A percentile compares a stretch with the other conserved stretches of the same genome.
phyloP scores from a whole-genome alignment of 1,140 invertebrate species.

The Pomacea maculata region DNA sequence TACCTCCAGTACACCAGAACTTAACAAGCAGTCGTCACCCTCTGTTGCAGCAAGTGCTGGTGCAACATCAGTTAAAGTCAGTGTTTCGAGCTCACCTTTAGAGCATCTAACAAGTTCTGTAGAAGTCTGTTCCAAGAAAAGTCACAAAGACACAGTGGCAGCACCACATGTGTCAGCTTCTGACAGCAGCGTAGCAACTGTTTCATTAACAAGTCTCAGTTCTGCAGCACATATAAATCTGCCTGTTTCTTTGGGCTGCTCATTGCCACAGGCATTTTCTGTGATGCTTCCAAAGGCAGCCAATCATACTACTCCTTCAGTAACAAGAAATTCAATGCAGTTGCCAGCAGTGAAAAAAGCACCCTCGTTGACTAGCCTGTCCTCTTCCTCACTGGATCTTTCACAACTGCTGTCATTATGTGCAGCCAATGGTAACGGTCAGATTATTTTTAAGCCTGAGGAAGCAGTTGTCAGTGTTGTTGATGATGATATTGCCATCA shows the following conservation, averaged over 20 bases:
- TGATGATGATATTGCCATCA: not conserved
- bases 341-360: not conserved
- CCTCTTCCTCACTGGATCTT: not conserved
- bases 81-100: not conserved
- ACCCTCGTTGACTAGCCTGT: not conserved
- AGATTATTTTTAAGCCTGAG: constrained; percentile 19
- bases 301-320: not conserved
- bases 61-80: not conserved
- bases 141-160: too few species aligned
- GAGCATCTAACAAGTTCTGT: not conserved
- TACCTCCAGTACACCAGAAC: too few species aligned
- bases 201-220: too few species aligned
- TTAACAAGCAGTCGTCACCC: not conserved
- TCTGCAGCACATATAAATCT: too few species aligned
- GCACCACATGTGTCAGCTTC: too few species aligned
- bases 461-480: not conserved
- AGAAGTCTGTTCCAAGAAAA: not conserved
- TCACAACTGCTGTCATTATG: constrained; percentile 13
- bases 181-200: too few species aligned
- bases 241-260: not conserved
- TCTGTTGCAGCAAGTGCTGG: not conserved
- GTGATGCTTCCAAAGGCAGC: not conserved
- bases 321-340: not conserved
- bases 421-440: constrained; percentile 19
- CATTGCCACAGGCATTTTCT: not conserved